These are phyloP conservation scores for Cordilura impudica DNA, from an alignment of 2,888 invertebrate genomes.

Conservation along the genomic window DNA sequence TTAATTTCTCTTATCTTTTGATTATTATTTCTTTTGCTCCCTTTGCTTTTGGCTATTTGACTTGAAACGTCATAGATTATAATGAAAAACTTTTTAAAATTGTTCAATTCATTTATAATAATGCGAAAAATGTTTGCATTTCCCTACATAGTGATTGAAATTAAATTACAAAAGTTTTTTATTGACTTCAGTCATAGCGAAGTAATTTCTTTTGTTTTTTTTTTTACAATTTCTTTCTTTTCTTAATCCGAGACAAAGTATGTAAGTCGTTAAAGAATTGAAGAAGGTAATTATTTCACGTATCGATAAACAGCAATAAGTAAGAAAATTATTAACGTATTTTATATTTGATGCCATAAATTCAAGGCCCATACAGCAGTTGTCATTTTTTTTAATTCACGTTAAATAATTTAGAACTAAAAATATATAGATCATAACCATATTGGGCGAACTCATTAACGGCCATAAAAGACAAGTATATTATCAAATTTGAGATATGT, in stretches of 20 bases:
- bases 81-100: background rate
- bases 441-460: too few species aligned
- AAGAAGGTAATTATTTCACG: background rate
- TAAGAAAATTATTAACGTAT: too few species aligned
- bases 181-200: background rate
- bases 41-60: background rate
- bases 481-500: too few species aligned
- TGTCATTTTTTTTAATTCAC: too few species aligned
- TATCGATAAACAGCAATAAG: too few species aligned
- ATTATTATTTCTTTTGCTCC: background rate
- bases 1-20: background rate
- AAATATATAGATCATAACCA: too few species aligned
- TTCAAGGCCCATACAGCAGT: too few species aligned
- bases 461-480: too few species aligned
- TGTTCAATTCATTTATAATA: background rate
- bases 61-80: background rate
- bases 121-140: constrained; percentile 18
- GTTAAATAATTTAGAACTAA: too few species aligned
- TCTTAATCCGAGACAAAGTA: background rate
- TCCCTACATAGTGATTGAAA: constrained; percentile 38
- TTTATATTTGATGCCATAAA: too few species aligned
- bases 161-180: constrained; percentile 45
- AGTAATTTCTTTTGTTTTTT: background rate
- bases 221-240: background rate
- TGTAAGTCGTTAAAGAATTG: background rate